Evolutionary conservation across 2,888 invertebrate species (phyloP), one percentile per base, ranked within the genome.

Genomic region (Holacanthella duospinosa): DNA sequence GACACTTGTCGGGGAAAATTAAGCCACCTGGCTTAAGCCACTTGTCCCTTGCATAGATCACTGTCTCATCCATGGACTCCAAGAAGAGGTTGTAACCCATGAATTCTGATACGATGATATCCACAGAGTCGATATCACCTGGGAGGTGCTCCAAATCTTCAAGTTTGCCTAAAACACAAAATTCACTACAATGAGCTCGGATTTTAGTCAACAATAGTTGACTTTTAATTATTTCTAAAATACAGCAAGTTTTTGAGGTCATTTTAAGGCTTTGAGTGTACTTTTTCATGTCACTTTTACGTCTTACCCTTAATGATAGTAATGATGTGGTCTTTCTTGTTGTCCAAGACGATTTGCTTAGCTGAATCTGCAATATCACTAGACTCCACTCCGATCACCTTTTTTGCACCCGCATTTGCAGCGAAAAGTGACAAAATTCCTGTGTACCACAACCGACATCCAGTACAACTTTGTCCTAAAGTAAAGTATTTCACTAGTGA

Each of bases 381-480:
- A n/a, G 6, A 24, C 9, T 99, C 99, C 70, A 99, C 85, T 71
- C 93, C 96, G 75, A 89, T 87, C 3, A 99, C 92, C 78, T 83
- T 85, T 65, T 84, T 82, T 53, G 97, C 97, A 28, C 95, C 96
- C 26, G 95, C 93, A 75, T 89, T 86, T 16, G 94, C 95, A 69
- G 93, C 89, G 81, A 99, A 99, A 92, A 99, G 95, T 19, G 95
- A 95, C 27, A 99, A 80, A 71, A 99, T 96, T 29, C 94, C 93
- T n/a, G n/a, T 1, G 97, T 97, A 27, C 99, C 99, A 78, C 96
- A 96, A 36, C 99, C 99, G 62, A 99, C 86, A 80, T 99, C 99
- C 65, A 99, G 79, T 36, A 36, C 36, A 36, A 6, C 36, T 36
- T 36, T 9, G 16, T 36, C 36, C 16, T 36, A 36, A 36, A 6